These are phyloP conservation scores for Idaea straminata DNA, from an alignment of 2,888 invertebrate species.

Conservation along the genomic window DNA sequence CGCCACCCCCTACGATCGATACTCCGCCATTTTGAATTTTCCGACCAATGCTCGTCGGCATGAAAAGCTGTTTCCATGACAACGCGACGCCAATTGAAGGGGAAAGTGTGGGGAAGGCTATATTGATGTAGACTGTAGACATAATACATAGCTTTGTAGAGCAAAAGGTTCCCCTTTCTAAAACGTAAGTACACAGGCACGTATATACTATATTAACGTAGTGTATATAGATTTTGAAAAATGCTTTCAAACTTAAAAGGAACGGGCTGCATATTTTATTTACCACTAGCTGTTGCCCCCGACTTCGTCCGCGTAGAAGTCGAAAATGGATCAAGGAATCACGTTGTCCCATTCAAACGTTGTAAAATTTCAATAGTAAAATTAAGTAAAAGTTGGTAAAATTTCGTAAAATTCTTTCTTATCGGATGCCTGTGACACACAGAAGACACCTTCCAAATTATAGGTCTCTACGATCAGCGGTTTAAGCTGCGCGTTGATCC, in stretches of 20 bases:
- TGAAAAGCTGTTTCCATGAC: conserved; percentile 68
- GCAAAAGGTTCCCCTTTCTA: conserved; percentile 2
- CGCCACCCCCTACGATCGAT: conserved; percentile 65
- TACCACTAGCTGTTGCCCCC: too few relatives aligned
- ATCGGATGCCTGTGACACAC: too few relatives aligned
- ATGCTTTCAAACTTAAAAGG: background rate
- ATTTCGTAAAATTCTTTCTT: too few relatives aligned
- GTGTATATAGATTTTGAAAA: background rate
- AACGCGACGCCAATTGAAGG: conserved; percentile 60
- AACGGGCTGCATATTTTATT: background rate
- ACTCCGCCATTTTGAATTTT: conserved; percentile 78
- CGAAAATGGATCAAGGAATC: too few relatives aligned
- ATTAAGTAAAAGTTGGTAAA: too few relatives aligned
- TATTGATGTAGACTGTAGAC: conserved; percentile 29
- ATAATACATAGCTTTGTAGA: background rate
- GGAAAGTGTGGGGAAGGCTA: conserved; percentile 71
- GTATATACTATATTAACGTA: background rate
- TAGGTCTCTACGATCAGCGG: too few relatives aligned
- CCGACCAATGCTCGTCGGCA: conserved; percentile 76
- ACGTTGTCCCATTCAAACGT: too few relatives aligned
- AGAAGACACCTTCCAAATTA: too few relatives aligned
- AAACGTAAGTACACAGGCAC: background rate
- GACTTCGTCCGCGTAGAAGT: too few relatives aligned
- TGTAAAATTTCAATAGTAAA: too few relatives aligned
- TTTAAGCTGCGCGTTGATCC: too few relatives aligned